Base-by-base conservation (phyloP, 2,888 invertebrate species). In the Halocaridina rubra region DNA sequence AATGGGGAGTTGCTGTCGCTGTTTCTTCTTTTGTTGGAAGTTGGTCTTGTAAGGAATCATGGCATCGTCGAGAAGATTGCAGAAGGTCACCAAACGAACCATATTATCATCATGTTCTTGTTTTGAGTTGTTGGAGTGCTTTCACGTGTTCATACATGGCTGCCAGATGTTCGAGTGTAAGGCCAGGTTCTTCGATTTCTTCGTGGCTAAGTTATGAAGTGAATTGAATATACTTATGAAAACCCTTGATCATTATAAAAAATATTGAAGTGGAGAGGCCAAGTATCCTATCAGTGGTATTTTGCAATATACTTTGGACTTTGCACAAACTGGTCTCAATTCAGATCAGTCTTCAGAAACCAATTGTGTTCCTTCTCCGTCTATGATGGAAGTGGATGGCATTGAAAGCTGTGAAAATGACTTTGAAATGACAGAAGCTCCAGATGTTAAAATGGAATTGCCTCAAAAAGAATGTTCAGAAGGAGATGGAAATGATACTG, bases 251-350 rank as follows among this genome's bases (percentile, higher is more conserved):
- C 80, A 74, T 32, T 88, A 88, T 32, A 67, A 79, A 46, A 86
- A 84, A 39, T 88, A 85, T 79, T 86, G 91, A 24, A 90, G 90
- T 67, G 91, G 91, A 19, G 89, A 89, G 32, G 90, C 91, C 86
- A 89, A 91, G 33, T 90, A 91, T 84, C 91, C 91, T 8, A 89
- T 91, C 19, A 90, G 90, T 76, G 91, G 91, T 86, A 90, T 91
- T 10, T 89, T 91, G 27, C 89, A 90, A 78, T 91, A 90, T 88
- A 90, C 91, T 24, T 88, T 91, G 64, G 91, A 91, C 80, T 91
- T 91, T 90, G 91, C 91, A 7, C 90, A 91, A 85, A 91, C 90
- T 19, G 84, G 84, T 80, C 86, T 69, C 85, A 71, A 67, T 22
- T 57, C 78, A n/a, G 64, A 53, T 10, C 64, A 75, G 71, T 71